Base-by-base conservation (phyloP, 2,888 invertebrate genomes). In the Linnaemya vulpina region DNA sequence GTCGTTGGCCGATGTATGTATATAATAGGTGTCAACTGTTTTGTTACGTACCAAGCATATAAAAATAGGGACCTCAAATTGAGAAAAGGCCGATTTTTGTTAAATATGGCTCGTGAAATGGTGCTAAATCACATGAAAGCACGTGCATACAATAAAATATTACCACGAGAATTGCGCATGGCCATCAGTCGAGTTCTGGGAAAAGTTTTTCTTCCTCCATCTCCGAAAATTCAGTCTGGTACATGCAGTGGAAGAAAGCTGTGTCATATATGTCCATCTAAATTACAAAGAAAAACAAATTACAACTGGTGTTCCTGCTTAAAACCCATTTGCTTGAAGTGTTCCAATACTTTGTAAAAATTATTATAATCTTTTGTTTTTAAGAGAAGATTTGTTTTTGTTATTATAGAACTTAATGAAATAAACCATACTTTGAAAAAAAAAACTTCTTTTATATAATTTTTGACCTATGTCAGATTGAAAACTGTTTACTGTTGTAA, bases 1-100 rank as follows among this genome's bases (percentile, higher is more conserved):
- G 71, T 63, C 84, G 84, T 75, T 84, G 78, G 84, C 83, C 84
- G 46, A 81, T 86, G 80, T 73, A 70, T 84, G 70, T 79, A 84
- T 65, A 79, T 84, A 49, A 63, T 71, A 80, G 65, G 79, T 58
- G 65, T 81, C 46, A 81, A 81, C 67, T 81, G 70, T 55, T 82
- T 85, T 62, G 70, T 85, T 63, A 53, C 74, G 43, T 82, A 85
- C 73, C 55, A 74, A 74, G 70, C 75, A 53, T 86, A 62, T 79
- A 76, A 70, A 51, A 62, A 76, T 71, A 78, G 71, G 60, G 74
- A 79, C 58, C 13, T 63, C 73, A 78, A 83, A 83, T 58, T 83
- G 38, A 79, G 79, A 77, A 78, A 65, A 84, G 77, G 60, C 30
- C 58, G 63, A 53, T 83, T 77, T 70, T 78, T 85, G 55, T 67